These are phyloP conservation scores for Ptychodera flava DNA, from an alignment of 35 echinoderm and acorn worm genomes.

Conservation along the genomic window DNA sequence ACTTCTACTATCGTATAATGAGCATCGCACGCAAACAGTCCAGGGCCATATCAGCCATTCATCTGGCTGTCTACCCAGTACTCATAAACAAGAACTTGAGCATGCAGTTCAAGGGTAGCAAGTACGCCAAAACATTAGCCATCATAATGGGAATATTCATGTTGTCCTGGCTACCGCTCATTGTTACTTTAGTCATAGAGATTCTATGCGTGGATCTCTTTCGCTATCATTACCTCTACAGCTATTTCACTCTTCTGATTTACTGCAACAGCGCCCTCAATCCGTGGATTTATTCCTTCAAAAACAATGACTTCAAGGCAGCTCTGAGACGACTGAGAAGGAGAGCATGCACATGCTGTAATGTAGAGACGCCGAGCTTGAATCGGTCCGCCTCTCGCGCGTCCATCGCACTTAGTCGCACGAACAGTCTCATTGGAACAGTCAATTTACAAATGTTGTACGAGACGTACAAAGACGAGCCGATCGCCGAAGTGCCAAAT, in stretches of 20 bases:
- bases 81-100: conserved; percentile 63
- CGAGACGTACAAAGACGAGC: not conserved
- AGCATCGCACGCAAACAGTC: conserved; percentile 88
- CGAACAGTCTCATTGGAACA: conserved; percentile 75
- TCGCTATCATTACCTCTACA: conserved; percentile 16
- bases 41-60: conserved; percentile 86
- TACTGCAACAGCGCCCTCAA: conserved; percentile 64
- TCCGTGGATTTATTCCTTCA: conserved; percentile 81
- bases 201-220: conserved; percentile 39
- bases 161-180: conserved; percentile 62
- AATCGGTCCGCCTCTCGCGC: conserved; percentile 25
- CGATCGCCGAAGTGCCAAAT: not conserved
- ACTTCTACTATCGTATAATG: conserved; percentile 81
- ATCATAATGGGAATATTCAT: conserved; percentile 77
- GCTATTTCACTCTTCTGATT: conserved; percentile 55
- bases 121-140: conserved; percentile 78
- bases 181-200: conserved; percentile 41
- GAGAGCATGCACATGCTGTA: not conserved
- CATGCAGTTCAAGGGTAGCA: conserved; percentile 86
- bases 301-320: conserved; percentile 87
- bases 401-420: conserved; percentile 77
- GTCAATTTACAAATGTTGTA: not conserved
- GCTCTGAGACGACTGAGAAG: conserved; percentile 47
- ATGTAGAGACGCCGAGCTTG: not conserved
- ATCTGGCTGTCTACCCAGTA: conserved; percentile 62